These are phyloP conservation scores for Natator depressus DNA, from an alignment of 2,113 vertebrate species.

Conservation along the genomic window DNA sequence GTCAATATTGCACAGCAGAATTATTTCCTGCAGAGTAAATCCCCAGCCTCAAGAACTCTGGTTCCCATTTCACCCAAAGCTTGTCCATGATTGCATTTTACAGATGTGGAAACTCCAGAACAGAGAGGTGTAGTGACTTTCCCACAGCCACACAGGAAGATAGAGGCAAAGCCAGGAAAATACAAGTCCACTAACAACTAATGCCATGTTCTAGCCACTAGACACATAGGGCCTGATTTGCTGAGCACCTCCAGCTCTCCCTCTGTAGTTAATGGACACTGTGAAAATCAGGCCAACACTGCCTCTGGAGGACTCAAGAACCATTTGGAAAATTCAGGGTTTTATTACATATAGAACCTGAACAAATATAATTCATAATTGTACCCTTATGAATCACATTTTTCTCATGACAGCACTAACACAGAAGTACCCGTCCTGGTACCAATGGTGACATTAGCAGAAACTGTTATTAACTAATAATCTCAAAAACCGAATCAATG, in stretches of 20 bases:
- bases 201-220: rapidly evolving
- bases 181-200: background rate
- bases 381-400: rapidly evolving
- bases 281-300: background rate
- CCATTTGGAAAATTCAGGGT: background rate
- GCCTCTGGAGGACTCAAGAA: no score
- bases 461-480: background rate
- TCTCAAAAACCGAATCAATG: rapidly evolving
- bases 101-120: background rate
- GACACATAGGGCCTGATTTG: rapidly evolving
- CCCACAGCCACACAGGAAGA: background rate
- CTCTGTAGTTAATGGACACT: background rate
- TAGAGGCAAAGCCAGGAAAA: background rate
- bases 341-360: background rate
- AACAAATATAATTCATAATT: rapidly evolving
- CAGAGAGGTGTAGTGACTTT: background rate
- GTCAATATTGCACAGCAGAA: background rate
- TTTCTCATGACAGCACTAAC: rapidly evolving
- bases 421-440: rapidly evolving
- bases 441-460: background rate
- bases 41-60: background rate
- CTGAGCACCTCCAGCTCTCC: rapidly evolving
- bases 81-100: background rate
- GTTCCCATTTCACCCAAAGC: background rate
- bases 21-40: constrained; percentile 44